Conservation (phyloP, 2,888 invertebrate genomes). For the Leptopilina myrica region DNA sequence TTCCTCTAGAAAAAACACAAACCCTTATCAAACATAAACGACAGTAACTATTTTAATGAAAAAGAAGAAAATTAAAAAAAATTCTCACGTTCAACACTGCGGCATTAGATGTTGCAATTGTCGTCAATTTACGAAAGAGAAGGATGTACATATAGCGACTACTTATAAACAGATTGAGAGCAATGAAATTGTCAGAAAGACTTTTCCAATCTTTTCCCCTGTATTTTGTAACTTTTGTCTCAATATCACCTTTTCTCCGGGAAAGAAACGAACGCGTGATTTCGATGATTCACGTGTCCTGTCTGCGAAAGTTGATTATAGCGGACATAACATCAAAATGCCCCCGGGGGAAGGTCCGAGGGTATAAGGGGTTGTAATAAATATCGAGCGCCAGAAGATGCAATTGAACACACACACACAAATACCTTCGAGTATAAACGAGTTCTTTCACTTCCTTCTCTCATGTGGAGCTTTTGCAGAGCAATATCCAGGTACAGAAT, state of each 20-base stretch:
- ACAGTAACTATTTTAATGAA: no score
- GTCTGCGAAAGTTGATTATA: conserved; percentile 51
- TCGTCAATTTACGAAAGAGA: background rate
- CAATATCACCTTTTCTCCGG: conserved; percentile 25
- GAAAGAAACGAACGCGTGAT: conserved; percentile 47
- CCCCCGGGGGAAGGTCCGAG: conserved; percentile 41
- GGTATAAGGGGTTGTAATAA: conserved; percentile 41
- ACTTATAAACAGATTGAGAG: conserved; percentile 9
- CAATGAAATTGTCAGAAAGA: conserved; percentile 28
- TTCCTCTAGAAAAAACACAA: no score
- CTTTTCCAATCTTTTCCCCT: conserved; percentile 28
- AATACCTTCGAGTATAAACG: background rate
- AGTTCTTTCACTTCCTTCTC: conserved; percentile 24
- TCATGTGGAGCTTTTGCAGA: conserved; percentile 23
- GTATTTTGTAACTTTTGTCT: conserved; percentile 23
- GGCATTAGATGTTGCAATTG: background rate
- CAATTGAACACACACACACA: background rate
- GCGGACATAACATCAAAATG: conserved; percentile 53
- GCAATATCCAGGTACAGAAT: conserved; percentile 33
- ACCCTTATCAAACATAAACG: no score
- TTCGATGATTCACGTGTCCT: conserved; percentile 55
- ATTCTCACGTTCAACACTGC: background rate
- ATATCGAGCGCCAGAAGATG: conserved; percentile 49
- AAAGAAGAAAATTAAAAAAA: no score
- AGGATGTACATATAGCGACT: background rate